Conservation (phyloP, 2,113 vertebrate genomes). For the Brachionichthys hirsutus region DNA sequence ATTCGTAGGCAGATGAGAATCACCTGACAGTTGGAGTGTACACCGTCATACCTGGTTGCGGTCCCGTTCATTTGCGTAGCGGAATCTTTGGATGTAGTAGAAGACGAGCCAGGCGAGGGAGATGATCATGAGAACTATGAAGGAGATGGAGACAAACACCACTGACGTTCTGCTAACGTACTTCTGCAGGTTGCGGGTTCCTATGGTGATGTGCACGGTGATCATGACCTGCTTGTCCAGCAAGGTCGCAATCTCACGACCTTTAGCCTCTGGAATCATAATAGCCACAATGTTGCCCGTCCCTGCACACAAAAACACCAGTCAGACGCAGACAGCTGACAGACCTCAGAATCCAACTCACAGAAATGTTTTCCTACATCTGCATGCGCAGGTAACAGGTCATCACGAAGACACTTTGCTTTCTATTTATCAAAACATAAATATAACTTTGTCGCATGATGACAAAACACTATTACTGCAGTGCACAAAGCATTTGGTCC, state of each 20-base stretch:
- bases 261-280: conserved; percentile 96
- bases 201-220: conserved; percentile 91
- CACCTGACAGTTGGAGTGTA: background rate
- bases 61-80: conserved; percentile 95
- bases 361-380: background rate
- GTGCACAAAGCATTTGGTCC: no score
- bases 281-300: conserved; percentile 91
- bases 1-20: background rate
- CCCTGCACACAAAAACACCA: conserved; percentile 69
- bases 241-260: conserved; percentile 87
- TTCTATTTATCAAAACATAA: no score
- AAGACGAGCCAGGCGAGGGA: conserved; percentile 98
- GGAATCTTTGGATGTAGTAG: conserved; percentile 98
- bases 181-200: conserved; percentile 97
- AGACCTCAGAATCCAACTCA: background rate
- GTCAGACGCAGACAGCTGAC: conserved; percentile 2
- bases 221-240: conserved; percentile 87
- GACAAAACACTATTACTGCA: no score
- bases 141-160: conserved; percentile 99
- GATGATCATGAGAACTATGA: conserved; percentile 99
- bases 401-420: no score
- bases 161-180: conserved; percentile 97
- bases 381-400: no score
- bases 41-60: conserved; percentile 88
- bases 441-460: no score